Conservation (phyloP, 2,797 vertebrate species). For the Silurus lanzhouensis region DNA sequence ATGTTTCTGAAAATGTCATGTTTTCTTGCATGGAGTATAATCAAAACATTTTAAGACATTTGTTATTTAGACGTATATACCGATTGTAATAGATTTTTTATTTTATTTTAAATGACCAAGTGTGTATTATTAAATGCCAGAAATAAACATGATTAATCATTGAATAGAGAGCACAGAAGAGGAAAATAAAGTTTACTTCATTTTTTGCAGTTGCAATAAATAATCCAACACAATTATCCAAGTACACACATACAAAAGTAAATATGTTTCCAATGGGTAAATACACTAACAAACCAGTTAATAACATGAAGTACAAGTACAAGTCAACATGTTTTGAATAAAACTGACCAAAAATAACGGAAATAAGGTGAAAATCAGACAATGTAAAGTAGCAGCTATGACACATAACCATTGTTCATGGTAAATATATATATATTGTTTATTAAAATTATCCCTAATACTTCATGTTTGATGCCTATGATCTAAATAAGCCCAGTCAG, state of each 20-base stretch:
- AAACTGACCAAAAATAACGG: conserved; percentile 18
- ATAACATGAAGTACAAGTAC: conserved; percentile 10
- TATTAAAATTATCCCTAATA: conserved; percentile 18
- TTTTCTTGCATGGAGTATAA: not conserved
- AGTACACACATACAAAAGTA: conserved; percentile 46
- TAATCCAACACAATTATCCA: conserved; percentile 47
- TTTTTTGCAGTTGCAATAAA: conserved; percentile 45
- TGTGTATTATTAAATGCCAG: not conserved
- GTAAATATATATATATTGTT: not conserved
- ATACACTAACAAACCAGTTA: conserved; percentile 44
- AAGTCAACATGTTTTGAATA: conserved; percentile 34
- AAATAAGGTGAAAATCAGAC: conserved; percentile 15
- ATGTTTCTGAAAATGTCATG: not conserved
- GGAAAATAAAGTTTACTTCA: conserved; percentile 53
- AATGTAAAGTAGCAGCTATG: conserved; percentile 29
- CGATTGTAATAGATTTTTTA: not conserved
- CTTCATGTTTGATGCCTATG: conserved; percentile 4
- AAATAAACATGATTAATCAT: not conserved
- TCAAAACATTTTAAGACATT: not conserved
- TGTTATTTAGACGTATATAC: not conserved
- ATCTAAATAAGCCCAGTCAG: conserved; percentile 24
- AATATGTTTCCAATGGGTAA: conserved; percentile 35
- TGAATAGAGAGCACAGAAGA: conserved; percentile 29
- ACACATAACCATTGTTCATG: conserved; percentile 33
- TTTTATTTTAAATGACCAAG: not conserved